Percentiles rank a stretch among this genome's conserved stretches.
phyloP scores from a whole-genome alignment of 2,797 vertebrate genomes.

The Propithecus deckenii region DNA sequence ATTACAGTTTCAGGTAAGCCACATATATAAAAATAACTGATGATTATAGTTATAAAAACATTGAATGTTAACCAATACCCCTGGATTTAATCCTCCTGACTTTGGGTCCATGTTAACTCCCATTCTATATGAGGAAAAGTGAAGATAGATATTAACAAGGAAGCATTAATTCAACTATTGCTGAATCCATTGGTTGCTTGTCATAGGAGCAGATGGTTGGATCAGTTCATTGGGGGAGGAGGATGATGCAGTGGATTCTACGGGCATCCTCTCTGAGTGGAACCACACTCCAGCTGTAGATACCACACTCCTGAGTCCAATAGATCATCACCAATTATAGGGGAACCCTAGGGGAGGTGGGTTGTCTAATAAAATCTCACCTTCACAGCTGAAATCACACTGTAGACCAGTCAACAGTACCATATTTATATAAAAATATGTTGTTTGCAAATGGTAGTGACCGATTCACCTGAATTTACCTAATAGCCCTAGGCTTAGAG shows the following conservation, averaged over 20 bases:
- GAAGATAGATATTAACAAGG: not conserved
- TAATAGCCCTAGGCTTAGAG: not conserved
- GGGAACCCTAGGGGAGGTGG: not conserved
- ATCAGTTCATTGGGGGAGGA: not conserved
- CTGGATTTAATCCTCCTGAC: slow-evolving; percentile 11
- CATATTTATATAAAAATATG: not conserved
- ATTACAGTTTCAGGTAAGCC: not conserved
- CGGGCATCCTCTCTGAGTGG: not conserved
- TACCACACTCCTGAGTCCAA: not conserved
- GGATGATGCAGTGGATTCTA: not conserved
- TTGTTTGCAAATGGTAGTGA: not conserved
- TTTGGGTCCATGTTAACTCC: not conserved
- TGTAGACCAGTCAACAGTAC: not conserved
- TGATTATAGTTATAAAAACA: not conserved
- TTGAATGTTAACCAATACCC: not conserved
- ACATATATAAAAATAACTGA: not conserved
- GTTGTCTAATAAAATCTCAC: not conserved
- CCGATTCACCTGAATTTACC: not conserved
- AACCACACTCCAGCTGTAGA: not conserved
- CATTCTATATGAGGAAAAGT: not conserved
- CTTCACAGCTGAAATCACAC: not conserved
- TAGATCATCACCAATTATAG: not conserved
- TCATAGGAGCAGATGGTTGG: not conserved
- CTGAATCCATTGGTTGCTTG: not conserved
- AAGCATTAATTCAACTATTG: not conserved